phyloP scores from a whole-genome alignment of 2,113 vertebrate species.

The Serilophus lunatus region DNA sequence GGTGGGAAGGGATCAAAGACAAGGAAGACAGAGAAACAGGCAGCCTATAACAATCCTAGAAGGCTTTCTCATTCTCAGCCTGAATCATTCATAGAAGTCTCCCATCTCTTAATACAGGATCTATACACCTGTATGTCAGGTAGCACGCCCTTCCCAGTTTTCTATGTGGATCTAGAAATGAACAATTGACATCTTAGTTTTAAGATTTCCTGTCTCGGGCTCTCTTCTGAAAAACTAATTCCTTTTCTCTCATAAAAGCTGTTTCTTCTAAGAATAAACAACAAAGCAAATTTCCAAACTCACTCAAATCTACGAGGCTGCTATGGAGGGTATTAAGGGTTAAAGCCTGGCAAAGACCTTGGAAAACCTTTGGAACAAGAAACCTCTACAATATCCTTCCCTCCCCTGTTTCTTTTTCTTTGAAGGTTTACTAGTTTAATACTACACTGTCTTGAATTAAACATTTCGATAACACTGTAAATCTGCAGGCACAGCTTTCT shows the following conservation, averaged over 20 bases:
- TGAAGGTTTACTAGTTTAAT: background rate
- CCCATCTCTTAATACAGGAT: background rate
- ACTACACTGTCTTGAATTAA: background rate
- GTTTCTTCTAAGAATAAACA: background rate
- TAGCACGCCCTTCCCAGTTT: background rate
- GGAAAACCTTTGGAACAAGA: too few relatives aligned
- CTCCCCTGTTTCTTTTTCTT: background rate
- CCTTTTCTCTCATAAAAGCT: background rate
- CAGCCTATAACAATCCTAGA: background rate
- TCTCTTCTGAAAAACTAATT: background rate
- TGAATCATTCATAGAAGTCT: background rate
- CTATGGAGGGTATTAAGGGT: background rate
- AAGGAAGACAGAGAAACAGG: background rate
- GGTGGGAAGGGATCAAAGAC: background rate
- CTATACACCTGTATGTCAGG: background rate
- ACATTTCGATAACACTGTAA: background rate
- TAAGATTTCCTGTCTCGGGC: background rate
- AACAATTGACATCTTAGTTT: background rate
- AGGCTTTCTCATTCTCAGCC: background rate
- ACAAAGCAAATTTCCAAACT: background rate
- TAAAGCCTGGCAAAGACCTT: background rate
- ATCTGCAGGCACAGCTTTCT: background rate
- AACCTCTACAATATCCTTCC: too few relatives aligned
- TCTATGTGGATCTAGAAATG: background rate
- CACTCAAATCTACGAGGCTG: background rate